Evolutionary conservation across 2,888 invertebrate species (phyloP).

Genomic region (Elegia similella): DNA sequence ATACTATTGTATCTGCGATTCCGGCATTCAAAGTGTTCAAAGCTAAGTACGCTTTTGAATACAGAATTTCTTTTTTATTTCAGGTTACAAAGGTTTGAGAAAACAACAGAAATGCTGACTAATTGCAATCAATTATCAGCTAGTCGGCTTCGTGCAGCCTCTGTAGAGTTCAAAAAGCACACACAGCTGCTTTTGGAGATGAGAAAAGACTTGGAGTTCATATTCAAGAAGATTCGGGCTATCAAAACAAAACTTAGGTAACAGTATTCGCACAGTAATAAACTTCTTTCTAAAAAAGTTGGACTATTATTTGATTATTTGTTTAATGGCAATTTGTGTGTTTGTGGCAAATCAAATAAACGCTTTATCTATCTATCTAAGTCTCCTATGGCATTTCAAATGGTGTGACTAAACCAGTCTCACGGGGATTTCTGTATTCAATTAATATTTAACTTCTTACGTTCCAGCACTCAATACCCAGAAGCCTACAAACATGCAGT

Average conservation of each 20-base stretch:
- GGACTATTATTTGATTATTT: too few species aligned
- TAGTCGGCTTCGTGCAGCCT: constrained; percentile 91
- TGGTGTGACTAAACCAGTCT: too few species aligned
- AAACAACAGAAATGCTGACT: constrained; percentile 99
- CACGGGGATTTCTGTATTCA: too few species aligned
- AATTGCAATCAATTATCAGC: constrained; percentile 98
- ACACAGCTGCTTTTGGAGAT: constrained; percentile 93
- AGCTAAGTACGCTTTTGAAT: too few species aligned
- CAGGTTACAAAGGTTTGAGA: constrained; percentile 97
- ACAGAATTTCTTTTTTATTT: constrained; percentile 33
- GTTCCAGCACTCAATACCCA: constrained; percentile 83
- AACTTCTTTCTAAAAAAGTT: too few species aligned
- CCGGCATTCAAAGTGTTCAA: too few species aligned
- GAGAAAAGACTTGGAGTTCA: constrained; percentile 96
- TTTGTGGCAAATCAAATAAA: too few species aligned
- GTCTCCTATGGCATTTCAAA: too few species aligned
- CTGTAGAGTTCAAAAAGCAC: constrained; percentile 94
- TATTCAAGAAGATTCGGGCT: constrained; percentile 94
- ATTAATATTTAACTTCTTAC: constrained; percentile 8
- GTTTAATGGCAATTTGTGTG: too few species aligned
- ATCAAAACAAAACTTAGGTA: constrained; percentile 90
- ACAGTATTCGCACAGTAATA: too few species aligned
- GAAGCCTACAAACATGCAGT: constrained; percentile 84
- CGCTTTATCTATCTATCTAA: too few species aligned
- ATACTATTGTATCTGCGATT: too few species aligned